Evolutionary conservation across 1,140 invertebrate genomes (phyloP), one percentile per base, ranked within the genome.

Genomic region (Brachionus koreanus): DNA sequence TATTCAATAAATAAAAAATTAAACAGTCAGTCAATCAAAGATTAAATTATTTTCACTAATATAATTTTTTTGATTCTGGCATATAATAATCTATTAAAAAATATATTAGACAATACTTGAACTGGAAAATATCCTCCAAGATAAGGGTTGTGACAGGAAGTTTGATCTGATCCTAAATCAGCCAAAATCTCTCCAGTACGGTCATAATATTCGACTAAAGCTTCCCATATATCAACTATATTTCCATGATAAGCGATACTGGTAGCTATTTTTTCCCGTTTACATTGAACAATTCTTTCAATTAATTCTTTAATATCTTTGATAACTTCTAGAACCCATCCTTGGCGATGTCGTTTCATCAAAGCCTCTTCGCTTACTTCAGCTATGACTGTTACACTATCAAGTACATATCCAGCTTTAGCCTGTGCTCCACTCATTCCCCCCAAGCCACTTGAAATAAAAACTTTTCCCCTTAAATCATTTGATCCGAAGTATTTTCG

Each of bases 341-440:
- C 92, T 87, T 92, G 92, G 10, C 88, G 83, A 84, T 90, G 87
- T 10, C 92, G 88, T 84, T 92, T 92, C 35, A 89, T 84, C 33
- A 93, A 83, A 9, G 92, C 92, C 65, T 90, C 89, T 82, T 87
- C 85, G 85, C 87, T 90, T 84, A 92, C 91, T 88, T 92, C 92
- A 16, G 92, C 92, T 83, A 93, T 90, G 10, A 92, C 91, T 33
- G 91, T 91, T 61, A 93, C 86, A 86, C 92, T 92, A 7, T 91
- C 92, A 83, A 89, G 88, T 82, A 92, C 92, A 16, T 91, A 90
- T 3, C 91, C 90, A 5, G 92, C 92, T 86, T 92, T 92, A 2
- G 92, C 90, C 85, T 92, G 92, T 3, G 92, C 92, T 0, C 92
- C 92, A 85, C 91, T 91, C 92, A 92, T 93, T 43, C 92, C 92